Base-by-base conservation (phyloP, 2,113 vertebrate species). In the Platanista minor region DNA sequence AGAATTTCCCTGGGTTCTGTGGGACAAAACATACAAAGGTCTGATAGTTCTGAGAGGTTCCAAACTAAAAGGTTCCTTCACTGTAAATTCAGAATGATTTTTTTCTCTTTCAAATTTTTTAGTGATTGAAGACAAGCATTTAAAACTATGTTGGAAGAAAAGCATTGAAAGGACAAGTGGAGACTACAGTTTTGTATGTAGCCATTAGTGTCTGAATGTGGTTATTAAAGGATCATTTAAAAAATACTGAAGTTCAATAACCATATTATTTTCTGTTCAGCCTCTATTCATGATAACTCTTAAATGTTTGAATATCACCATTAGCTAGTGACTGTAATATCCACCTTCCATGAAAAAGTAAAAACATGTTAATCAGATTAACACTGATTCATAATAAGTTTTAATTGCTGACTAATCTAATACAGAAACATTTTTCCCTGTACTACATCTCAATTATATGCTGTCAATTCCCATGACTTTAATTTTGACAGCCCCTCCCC, bases 251-350 rank as follows among this genome's bases (percentile, higher is more conserved):
- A 90, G 67, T 87, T 95, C 23, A 94, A 90, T 80, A 95, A 67
- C 67, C 49, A 52, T 93, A 84, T 84, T 80, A 93, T 96, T 98
- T 96, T 97, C 64, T 96, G 39, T 75, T 95, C 72, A 93, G 43
- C 13, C 49, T 96, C 25, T 92, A 67, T 66, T 94, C 57, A 89
- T 74, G 52, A 77, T 88, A 95, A 92, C 21, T 89, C 86, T 85
- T 67, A 96, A 74, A 87, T 80, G 31, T 95, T 71, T 89, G 41
- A 94, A 95, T 69, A 17, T 91, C 57, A 54, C 18, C 36, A n/a
- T 96, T 98, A 96, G 83, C 57, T 67, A 88, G 86, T 94, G 46
- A 92, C 71, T 97, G 12, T 95, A 96, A 95, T 86, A 77, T 78
- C 20, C 92, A 83, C 31, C 33, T 64, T 91, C 54, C n/a, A 43